Percentiles rank a stretch among this genome's conserved stretches.
Conservation (phyloP, 2,888 invertebrate genomes). For the Polyploca ridens region DNA sequence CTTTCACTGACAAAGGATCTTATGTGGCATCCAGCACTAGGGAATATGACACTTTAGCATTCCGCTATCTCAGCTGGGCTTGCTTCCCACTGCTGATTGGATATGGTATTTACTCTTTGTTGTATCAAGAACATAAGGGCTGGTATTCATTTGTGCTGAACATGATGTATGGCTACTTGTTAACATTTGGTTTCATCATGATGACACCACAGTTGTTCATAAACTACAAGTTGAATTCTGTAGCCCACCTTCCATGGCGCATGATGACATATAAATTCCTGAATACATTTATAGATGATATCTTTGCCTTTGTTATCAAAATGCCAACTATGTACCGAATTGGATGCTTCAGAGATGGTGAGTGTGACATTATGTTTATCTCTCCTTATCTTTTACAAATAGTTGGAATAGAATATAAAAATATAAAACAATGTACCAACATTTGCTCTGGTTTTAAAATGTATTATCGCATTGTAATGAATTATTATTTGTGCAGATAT, state of each 20-base stretch:
- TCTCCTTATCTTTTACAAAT: conserved; percentile 13
- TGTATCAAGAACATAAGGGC: conserved; percentile 98
- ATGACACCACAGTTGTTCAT: conserved; percentile 99
- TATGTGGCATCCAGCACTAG: conserved; percentile 97
- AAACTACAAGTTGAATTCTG: conserved; percentile 99
- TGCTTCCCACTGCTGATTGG: conserved; percentile 96
- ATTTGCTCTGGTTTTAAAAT: background rate
- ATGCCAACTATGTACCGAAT: conserved; percentile 99
- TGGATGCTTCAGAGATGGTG: conserved; percentile 98
- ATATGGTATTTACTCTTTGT: conserved; percentile 97
- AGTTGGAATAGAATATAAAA: background rate
- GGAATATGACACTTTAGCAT: conserved; percentile 97
- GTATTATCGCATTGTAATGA: conserved; percentile 13
- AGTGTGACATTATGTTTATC: conserved; percentile 38
- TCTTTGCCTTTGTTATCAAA: conserved; percentile 99
- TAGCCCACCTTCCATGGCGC: conserved; percentile 99
- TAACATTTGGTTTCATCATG: conserved; percentile 99
- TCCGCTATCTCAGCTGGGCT: conserved; percentile 97
- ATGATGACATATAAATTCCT: conserved; percentile 99
- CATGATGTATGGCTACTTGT: conserved; percentile 98
- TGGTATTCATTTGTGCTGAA: conserved; percentile 99
- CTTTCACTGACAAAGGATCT: conserved; percentile 97
- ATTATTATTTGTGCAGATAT: conserved; percentile 88
- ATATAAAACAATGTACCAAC: background rate
- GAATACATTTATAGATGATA: conserved; percentile 99